phyloP scores from a whole-genome alignment of 2,113 vertebrate species.

The Bucco capensis region DNA sequence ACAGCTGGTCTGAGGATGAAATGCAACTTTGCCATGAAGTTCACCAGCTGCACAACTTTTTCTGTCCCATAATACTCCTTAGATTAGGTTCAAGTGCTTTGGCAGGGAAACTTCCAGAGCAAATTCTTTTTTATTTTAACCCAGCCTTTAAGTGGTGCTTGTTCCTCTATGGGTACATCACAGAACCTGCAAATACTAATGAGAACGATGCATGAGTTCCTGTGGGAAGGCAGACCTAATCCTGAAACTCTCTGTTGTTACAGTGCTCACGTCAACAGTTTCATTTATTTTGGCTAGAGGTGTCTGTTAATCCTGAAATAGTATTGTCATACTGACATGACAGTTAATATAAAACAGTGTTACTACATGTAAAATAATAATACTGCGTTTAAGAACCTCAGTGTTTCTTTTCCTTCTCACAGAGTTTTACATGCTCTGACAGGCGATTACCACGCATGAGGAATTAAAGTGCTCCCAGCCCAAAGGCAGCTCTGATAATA shows the following conservation, averaged over 20 bases:
- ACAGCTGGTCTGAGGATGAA: constrained; percentile 6
- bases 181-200: neutral
- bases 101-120: neutral
- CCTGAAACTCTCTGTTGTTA: neutral
- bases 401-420: constrained; percentile 22
- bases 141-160: neutral
- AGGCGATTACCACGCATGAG: constrained; percentile 12
- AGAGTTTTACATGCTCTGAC: neutral
- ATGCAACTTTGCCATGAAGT: constrained; percentile 1
- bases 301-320: neutral
- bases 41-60: constrained; percentile 2
- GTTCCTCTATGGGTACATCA: neutral
- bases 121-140: neutral
- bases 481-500: constrained; percentile 36
- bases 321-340: neutral
- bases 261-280: neutral
- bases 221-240: neutral
- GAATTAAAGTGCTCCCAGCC: constrained; percentile 38
- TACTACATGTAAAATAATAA: constrained; percentile 26
- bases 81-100: neutral
- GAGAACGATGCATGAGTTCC: neutral
- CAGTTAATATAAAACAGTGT: neutral
- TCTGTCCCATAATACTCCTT: neutral
- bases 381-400: neutral
- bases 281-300: neutral